Conservation (phyloP, 2,888 invertebrate species). For the Dascillus cervinus region DNA sequence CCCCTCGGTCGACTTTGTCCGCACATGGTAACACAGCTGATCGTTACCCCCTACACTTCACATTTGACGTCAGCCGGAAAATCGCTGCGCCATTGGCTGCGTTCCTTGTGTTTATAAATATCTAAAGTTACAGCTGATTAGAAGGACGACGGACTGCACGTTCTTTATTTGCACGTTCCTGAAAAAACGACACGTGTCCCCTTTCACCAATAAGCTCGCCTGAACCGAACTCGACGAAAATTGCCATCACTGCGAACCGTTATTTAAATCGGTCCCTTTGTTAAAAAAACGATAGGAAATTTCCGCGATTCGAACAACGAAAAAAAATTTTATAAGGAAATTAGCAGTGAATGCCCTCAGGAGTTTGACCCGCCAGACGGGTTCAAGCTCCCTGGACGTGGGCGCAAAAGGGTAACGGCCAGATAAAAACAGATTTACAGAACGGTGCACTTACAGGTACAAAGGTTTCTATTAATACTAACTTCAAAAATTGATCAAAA, state of each 20-base stretch:
- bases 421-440: constrained; percentile 8
- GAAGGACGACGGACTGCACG: constrained; percentile 27
- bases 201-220: too few species aligned
- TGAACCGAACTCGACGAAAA: too few species aligned
- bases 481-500: too few species aligned
- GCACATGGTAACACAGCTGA: constrained; percentile 27
- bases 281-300: too few species aligned
- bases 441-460: too few species aligned
- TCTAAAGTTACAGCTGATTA: constrained; percentile 31
- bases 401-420: constrained; percentile 14
- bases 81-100: constrained; percentile 21
- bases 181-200: too few species aligned
- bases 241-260: too few species aligned
- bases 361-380: constrained; percentile 10
- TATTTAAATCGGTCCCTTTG: too few species aligned
- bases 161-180: too few species aligned
- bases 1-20: constrained; percentile 7
- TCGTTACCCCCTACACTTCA: constrained; percentile 17
- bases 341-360: neutral
- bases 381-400: constrained; percentile 14
- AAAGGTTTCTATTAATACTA: too few species aligned
- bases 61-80: constrained; percentile 21
- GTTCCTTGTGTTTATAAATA: constrained; percentile 21
- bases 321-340: neutral
- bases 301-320: neutral